Evolutionary conservation across 2,888 invertebrate genomes (phyloP), one percentile per base, ranked within the genome.

Genomic region (Cerceris rybyensis): DNA sequence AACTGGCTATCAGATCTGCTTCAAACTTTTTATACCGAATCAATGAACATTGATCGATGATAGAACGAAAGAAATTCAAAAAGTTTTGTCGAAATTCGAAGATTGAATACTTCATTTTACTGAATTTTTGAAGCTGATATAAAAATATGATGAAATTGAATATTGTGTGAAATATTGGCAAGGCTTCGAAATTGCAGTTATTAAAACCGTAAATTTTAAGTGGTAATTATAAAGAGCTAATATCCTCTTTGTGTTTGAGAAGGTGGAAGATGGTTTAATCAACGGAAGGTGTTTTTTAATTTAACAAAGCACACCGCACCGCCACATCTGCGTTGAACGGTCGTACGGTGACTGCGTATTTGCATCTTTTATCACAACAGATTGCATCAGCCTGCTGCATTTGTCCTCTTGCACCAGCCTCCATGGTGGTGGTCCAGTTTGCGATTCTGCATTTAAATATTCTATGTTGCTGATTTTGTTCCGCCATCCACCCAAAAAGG

Each of bases 391-490:
- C 81, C 96, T 93, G 80, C 94, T 94, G 69, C 92, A 93, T 88
- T 94, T 94, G 82, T 91, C 91, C 73, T 94, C 75, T 0, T 93
- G 92, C 0, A 93, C 93, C 54, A 94, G 83, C 85, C 93, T 94
- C 78, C 93, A 94, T 4, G 93, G 91, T 65, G 93, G 93, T 54
- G 95, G 95, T 0, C 95, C 95, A 6, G 98, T 98, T 93, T 98
- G 98, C 0, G 96, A 95, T 80, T 94, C 95, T 4, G 97, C 98
- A 92, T 98, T 96, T 86, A 97, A 95, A 90, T 96, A 98, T 86
- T 96, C 94, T 8, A 94, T 92, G 28, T 96, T 95, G 70, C 96
- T 96, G 66, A 94, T 90, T 83, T 94, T 94, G 91, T 98, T 95
- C 75, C 94, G 93, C 92, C 96, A 98, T 46, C 98, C 98, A 65